Percentiles rank a stretch among this genome's conserved stretches.
Conservation (phyloP, 2,113 vertebrate species). For the Erpornis zantholeuca region DNA sequence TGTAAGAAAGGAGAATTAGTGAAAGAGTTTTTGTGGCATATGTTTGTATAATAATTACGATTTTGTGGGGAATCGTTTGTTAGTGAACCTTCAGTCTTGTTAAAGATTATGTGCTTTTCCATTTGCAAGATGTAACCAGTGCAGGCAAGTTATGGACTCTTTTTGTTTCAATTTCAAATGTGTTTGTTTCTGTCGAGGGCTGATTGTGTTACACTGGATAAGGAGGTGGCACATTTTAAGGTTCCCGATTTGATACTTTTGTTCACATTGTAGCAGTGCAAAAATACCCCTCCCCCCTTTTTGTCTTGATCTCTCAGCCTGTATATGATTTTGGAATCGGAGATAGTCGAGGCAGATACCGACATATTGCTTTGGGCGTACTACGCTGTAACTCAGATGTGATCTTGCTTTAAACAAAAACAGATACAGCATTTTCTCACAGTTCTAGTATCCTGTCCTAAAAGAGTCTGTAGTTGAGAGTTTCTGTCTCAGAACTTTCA, state of each 20-base stretch:
- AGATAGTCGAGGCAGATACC: background rate
- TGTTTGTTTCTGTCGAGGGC: background rate
- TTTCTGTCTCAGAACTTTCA: background rate
- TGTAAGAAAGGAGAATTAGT: background rate
- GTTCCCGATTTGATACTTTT: background rate
- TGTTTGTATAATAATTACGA: background rate
- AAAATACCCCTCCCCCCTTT: background rate
- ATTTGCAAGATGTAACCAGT: background rate
- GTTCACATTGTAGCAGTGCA: background rate
- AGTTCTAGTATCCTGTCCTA: background rate
- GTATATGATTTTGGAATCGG: conserved; percentile 6
- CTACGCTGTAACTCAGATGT: background rate
- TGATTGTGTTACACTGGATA: background rate
- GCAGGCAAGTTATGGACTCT: background rate
- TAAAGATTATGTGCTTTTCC: background rate
- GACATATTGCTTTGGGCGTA: background rate
- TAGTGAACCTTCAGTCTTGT: background rate
- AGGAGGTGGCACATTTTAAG: background rate
- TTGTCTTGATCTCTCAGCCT: background rate
- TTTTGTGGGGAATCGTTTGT: background rate
- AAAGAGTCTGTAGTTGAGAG: background rate
- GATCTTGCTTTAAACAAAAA: conserved; percentile 7
- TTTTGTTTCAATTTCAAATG: background rate
- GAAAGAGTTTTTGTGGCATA: background rate
- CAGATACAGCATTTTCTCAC: conserved; percentile 18